Conservation (phyloP, 1,140 invertebrate genomes). For the Bombus haemorrhoidalis region DNA sequence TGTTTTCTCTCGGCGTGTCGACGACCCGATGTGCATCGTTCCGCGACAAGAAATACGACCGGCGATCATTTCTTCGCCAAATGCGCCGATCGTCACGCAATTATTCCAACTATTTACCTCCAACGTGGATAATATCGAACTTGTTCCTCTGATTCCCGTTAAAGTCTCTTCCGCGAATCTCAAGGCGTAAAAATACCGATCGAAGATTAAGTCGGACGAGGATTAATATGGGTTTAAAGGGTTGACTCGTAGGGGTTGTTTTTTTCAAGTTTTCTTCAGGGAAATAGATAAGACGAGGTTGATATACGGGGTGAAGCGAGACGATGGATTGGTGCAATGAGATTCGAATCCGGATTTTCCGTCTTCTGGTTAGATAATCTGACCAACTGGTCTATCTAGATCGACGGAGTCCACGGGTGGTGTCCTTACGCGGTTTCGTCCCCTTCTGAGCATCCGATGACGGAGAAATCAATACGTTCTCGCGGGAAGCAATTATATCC, state of each 20-base stretch:
- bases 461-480: slow-evolving; percentile 18
- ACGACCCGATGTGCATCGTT: slow-evolving; percentile 55
- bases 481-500: not conserved
- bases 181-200: too few relatives aligned
- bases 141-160: not conserved
- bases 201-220: too few relatives aligned
- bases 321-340: not conserved
- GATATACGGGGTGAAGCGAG: not conserved
- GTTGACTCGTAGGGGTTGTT: not conserved
- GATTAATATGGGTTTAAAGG: too few relatives aligned
- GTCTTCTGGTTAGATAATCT: slow-evolving; percentile 17
- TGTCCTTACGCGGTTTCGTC: not conserved
- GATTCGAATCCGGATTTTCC: not conserved
- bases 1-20: slow-evolving; percentile 50
- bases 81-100: slow-evolving; percentile 22
- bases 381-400: slow-evolving; percentile 16
- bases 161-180: not conserved
- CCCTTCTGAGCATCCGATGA: not conserved
- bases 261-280: not conserved
- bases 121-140: not conserved
- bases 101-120: slow-evolving; percentile 37
- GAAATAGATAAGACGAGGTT: not conserved
- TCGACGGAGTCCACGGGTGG: slow-evolving; percentile 2
- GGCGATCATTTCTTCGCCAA: slow-evolving; percentile 45
- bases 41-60: slow-evolving; percentile 60